Evolutionary conservation across 2,888 invertebrate species (phyloP).

Genomic region (Drosophila mimica): DNA sequence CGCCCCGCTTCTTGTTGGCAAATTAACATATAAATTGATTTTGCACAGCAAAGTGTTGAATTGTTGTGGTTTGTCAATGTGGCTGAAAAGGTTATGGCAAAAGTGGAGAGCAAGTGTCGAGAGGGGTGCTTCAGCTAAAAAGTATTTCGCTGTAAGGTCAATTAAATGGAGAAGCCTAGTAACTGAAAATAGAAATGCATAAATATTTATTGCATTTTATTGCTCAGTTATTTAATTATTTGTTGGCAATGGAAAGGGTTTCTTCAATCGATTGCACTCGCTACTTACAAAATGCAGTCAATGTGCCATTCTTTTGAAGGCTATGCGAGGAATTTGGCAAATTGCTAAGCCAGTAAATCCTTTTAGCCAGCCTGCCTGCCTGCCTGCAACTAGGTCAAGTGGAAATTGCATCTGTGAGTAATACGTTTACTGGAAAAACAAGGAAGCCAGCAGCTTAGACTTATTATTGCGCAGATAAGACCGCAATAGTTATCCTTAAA

Average conservation of each 20-base stretch:
- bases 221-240: slow-evolving; percentile 37
- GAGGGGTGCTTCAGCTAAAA: slow-evolving; percentile 1
- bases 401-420: slow-evolving; percentile 64
- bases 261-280: slow-evolving; percentile 42
- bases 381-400: slow-evolving; percentile 67
- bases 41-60: slow-evolving; percentile 67
- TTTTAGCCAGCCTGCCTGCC: slow-evolving; percentile 30
- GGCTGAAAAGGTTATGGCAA: not conserved
- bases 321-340: slow-evolving; percentile 46
- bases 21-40: slow-evolving; percentile 82
- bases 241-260: slow-evolving; percentile 29
- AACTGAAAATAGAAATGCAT: not conserved
- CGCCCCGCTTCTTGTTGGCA: slow-evolving; percentile 51
- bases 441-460: slow-evolving; percentile 52
- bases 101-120: not conserved
- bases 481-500: slow-evolving; percentile 70
- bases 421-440: slow-evolving; percentile 45
- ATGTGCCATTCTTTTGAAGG: slow-evolving; percentile 9
- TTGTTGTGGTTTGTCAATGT: slow-evolving; percentile 59
- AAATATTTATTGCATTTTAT: slow-evolving; percentile 24
- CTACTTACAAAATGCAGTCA: slow-evolving; percentile 4
- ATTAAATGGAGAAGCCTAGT: slow-evolving; percentile 16
- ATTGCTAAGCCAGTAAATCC: slow-evolving; percentile 60
- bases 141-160: slow-evolving; percentile 17
- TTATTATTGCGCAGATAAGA: slow-evolving; percentile 56